Evolutionary conservation across 2,797 vertebrate genomes (phyloP), one percentile per base, ranked within the genome.

Genomic region (Rhynchotus rufescens): DNA sequence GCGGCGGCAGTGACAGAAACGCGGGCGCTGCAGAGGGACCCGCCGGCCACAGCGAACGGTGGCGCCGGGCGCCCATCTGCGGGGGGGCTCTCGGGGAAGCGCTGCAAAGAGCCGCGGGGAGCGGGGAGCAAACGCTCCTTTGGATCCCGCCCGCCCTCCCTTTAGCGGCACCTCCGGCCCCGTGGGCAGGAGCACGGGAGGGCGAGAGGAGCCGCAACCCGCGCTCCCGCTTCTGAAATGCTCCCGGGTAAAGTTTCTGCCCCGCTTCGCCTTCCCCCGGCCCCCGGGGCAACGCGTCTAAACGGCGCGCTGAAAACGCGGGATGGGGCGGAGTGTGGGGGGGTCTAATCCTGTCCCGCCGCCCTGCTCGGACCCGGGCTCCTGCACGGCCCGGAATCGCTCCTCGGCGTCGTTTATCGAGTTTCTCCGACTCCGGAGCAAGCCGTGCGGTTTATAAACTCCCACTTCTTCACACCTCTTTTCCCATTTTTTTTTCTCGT

Each of bases 401-500:
- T 80, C 23, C 80, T 86, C 54, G 49, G 6, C 26, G 20, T 3
- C 3, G 25, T 51, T 54, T 26, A 21, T 42, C 45, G 42, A 65
- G 26, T 59, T 65, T 26, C 25, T 40, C 25, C 44, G 65, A 28
- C 25, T 69, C 77, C 9, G 11, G n/a, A 34, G 17, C 34, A 66
- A 71, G 32, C 4, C 49, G 9, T 25, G 40, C 10, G 49, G 6
- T 91, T 89, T n/a, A 36, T 69, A 6, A 85, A 87, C 42, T 23
- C 30, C 26, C 6, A 0, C 16, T 85, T 88, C 73, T 44, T 65
- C 67, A 75, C 23, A 60, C 30, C 34, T 81, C 67, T 23, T 8
- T 4, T 8, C 14, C 1, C 1, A 2, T 2, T 32, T 64, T 78
- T 67, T 17, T 9, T 17, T 0, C 3, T 56, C 40, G 26, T 79